Base-by-base conservation (phyloP, 2,888 invertebrate genomes). In the Erannis defoliaria region DNA sequence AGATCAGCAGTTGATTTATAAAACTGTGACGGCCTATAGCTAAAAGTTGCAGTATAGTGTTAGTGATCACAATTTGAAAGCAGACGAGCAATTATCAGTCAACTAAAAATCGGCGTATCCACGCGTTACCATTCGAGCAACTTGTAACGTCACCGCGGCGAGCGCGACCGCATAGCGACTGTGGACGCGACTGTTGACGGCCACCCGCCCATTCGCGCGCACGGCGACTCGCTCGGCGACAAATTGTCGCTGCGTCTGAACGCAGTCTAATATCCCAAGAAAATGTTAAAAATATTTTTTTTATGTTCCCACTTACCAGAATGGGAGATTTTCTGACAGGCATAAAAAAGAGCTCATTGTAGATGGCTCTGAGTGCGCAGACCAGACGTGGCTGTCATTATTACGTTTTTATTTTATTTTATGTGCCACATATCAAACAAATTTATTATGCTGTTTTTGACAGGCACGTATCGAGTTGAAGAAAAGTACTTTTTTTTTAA, bases 101-200 rank as follows among this genome's bases (percentile, higher is more conserved):
- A 21, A 21, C 42, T 9, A 21, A 21, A 14, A 23, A 6, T 43
- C 5, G 43, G n/a, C 14, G 8, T 29, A 14, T 29, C 33, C 23
- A 54, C 51, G 37, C 14, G 46, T 56, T 89, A 89, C 90, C 90
- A 90, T 89, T 71, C 88, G 87, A 64, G 78, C 73, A 8, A 26
- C 26, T 26, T 26, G 26, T 38, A 83, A 72, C 59, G 86, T 84
- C 79, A 84, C 77, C 75, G 85, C 76, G 66, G 87, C 83, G 63
- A 85, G 78, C 35, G 73, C 69, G 43, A 85, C 80, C 64, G 85
- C 81, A 67, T 75, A 82, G 58, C 78, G 78, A 72, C 81, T 80
- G 73, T 86, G 81, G 70, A 79, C 77, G 66, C 81, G 80, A n/a
- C 80, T 78, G 60, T 64, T 70, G 73, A 81, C 57, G 59, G 72